Conservation (phyloP, 2,797 vertebrate species). For the Bryconaethiops microstoma region DNA sequence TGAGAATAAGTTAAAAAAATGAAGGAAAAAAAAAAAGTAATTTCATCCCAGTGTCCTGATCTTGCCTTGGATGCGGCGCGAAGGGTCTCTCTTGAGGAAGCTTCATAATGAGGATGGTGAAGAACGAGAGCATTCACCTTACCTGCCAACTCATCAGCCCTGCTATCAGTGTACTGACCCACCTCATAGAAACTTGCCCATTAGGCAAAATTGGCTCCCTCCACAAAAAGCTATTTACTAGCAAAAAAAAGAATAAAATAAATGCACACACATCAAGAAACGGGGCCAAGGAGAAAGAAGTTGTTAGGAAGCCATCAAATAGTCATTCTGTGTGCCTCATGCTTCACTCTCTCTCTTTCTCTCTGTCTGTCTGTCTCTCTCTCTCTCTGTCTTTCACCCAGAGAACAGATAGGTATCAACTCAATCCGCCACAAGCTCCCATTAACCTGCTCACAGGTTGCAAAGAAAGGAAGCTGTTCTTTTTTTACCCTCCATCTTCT, state of each 20-base stretch:
- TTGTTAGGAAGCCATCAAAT: conserved; percentile 75
- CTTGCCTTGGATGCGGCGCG: conserved; percentile 21
- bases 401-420: conserved; percentile 71
- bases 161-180: conserved; percentile 55
- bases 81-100: conserved; percentile 52
- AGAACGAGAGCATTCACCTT: conserved; percentile 55
- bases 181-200: conserved; percentile 62
- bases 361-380: background rate
- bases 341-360: conserved; percentile 30
- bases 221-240: conserved; percentile 65
- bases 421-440: conserved; percentile 68
- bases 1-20: background rate
- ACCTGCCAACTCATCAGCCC: conserved; percentile 61
- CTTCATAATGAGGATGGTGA: conserved; percentile 50
- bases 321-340: conserved; percentile 64
- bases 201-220: conserved; percentile 64
- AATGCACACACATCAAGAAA: conserved; percentile 61
- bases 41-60: conserved; percentile 23
- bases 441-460: conserved; percentile 76
- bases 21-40: conserved; percentile 7
- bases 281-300: conserved; percentile 71
- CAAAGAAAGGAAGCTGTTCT: conserved; percentile 55
- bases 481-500: background rate
- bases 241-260: conserved; percentile 63
- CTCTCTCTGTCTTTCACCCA: conserved; percentile 24